Percentiles rank a stretch among this genome's conserved stretches.
Evolutionary conservation across 2,797 vertebrate species (phyloP).

Genomic region (Enteromius paludinosus): DNA sequence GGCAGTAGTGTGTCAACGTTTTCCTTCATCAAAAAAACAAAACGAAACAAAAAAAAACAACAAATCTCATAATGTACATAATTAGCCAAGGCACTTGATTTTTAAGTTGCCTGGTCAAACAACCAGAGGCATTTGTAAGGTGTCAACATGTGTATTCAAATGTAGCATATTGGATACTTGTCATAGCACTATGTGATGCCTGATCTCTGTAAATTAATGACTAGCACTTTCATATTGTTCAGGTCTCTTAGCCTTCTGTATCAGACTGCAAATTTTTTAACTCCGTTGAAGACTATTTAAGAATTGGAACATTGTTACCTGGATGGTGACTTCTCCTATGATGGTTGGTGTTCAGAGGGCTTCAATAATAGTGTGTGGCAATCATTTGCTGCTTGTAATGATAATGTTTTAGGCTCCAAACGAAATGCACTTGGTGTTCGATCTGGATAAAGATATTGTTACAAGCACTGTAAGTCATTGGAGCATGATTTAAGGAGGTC

Average conservation of each 20-base stretch:
- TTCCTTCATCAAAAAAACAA: constrained; percentile 77
- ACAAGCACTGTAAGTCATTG: constrained; percentile 86
- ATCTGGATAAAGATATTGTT: constrained; percentile 84
- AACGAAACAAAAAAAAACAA: constrained; percentile 24
- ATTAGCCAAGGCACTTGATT: constrained; percentile 91
- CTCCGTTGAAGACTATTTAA: constrained; percentile 82
- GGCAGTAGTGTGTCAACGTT: constrained; percentile 85
- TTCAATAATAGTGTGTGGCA: constrained; percentile 82
- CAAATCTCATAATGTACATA: constrained; percentile 88
- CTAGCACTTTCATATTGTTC: constrained; percentile 99
- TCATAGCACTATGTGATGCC: constrained; percentile 97
- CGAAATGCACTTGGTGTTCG: constrained; percentile 86
- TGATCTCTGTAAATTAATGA: constrained; percentile 98
- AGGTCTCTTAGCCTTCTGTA: constrained; percentile 99
- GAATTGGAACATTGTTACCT: constrained; percentile 83
- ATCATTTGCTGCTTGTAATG: constrained; percentile 85
- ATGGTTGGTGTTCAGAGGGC: constrained; percentile 73
- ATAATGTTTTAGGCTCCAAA: constrained; percentile 85
- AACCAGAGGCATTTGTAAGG: constrained; percentile 83
- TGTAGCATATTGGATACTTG: constrained; percentile 99
- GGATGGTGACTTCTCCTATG: constrained; percentile 72
- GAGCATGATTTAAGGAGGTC: constrained; percentile 87
- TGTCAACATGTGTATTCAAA: constrained; percentile 92
- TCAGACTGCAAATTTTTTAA: constrained; percentile 95
- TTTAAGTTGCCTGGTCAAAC: constrained; percentile 90